Percentiles rank a stretch among this genome's conserved stretches.
These are phyloP conservation scores for Tetanocera ferruginea DNA, from an alignment of 2,888 invertebrate species.

Conservation along the genomic window DNA sequence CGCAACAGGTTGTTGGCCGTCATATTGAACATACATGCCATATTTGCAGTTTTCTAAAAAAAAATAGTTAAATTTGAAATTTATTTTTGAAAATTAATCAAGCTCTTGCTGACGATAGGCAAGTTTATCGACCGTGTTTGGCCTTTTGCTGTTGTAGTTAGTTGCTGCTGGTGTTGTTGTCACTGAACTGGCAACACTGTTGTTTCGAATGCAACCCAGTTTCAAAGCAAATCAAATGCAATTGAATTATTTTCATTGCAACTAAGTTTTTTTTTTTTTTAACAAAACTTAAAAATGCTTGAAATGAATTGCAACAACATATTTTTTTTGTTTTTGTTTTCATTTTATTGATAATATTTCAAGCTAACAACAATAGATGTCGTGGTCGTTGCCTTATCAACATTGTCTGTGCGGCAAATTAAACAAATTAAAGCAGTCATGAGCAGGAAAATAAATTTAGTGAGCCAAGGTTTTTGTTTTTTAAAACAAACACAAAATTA, in stretches of 20 bases:
- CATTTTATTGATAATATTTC: neutral
- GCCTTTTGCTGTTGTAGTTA: slow-evolving; percentile 23
- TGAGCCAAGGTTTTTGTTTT: too few species aligned
- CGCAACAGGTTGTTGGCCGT: slow-evolving; percentile 7
- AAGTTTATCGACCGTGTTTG: slow-evolving; percentile 32
- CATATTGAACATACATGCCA: neutral
- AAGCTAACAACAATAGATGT: neutral
- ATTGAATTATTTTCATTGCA: slow-evolving; percentile 17
- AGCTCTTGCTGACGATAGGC: neutral
- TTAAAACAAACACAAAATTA: too few species aligned
- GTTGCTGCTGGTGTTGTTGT: neutral
- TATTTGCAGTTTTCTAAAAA: neutral
- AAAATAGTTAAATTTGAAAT: slow-evolving; percentile 1
- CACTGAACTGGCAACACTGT: neutral
- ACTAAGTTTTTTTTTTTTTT: neutral
- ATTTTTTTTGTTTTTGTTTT: neutral
- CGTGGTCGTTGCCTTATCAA: neutral
- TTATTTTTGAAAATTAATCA: neutral
- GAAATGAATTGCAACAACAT: neutral
- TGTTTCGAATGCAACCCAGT: slow-evolving; percentile 1
- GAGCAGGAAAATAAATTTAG: too few species aligned
- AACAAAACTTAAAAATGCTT: neutral
- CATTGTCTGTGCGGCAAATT: slow-evolving; percentile 19
- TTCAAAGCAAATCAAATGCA: slow-evolving; percentile 15
- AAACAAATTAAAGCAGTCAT: slow-evolving; percentile 21